These are phyloP conservation scores for Tragelaphus oryx DNA, from an alignment of 2,797 vertebrate genomes.

Conservation along the genomic window DNA sequence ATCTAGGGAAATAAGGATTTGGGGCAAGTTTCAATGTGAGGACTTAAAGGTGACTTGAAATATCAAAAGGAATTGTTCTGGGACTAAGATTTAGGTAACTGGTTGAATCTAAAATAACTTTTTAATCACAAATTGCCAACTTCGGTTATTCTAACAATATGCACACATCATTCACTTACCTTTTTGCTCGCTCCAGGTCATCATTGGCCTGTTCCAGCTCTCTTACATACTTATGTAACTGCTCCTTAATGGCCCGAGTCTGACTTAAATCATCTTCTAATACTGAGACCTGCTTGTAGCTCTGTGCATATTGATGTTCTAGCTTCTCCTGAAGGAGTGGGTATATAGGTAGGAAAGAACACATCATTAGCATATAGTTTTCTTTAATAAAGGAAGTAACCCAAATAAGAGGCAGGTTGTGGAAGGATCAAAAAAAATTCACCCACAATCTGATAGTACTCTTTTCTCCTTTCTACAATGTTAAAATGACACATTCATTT, in stretches of 20 bases:
- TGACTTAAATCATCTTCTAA: conserved; percentile 96
- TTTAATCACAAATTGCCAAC: neutral
- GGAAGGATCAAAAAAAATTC: neutral
- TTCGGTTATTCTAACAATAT: neutral
- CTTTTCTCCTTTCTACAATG: neutral
- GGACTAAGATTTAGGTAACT: neutral
- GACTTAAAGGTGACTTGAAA: neutral
- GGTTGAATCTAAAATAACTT: neutral
- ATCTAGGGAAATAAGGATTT: neutral
- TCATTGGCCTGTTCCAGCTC: conserved; percentile 98
- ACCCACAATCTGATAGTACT: neutral
- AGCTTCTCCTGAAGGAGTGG: conserved; percentile 90
- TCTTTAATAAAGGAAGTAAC: neutral
- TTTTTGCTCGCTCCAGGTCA: conserved; percentile 96
- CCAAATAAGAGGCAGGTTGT: neutral
- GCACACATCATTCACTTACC: conserved; percentile 79
- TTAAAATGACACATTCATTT: neutral
- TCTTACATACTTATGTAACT: conserved; percentile 95
- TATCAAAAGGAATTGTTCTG: neutral
- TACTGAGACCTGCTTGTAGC: conserved; percentile 95
- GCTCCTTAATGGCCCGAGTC: conserved; percentile 96
- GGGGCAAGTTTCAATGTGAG: neutral
- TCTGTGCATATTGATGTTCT: conserved; percentile 96
- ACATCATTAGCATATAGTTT: neutral
- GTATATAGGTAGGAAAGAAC: neutral